Evolutionary conservation across 1,140 invertebrate species (phyloP), one percentile per base, ranked within the genome.

Genomic region (Bombus superbus): DNA sequence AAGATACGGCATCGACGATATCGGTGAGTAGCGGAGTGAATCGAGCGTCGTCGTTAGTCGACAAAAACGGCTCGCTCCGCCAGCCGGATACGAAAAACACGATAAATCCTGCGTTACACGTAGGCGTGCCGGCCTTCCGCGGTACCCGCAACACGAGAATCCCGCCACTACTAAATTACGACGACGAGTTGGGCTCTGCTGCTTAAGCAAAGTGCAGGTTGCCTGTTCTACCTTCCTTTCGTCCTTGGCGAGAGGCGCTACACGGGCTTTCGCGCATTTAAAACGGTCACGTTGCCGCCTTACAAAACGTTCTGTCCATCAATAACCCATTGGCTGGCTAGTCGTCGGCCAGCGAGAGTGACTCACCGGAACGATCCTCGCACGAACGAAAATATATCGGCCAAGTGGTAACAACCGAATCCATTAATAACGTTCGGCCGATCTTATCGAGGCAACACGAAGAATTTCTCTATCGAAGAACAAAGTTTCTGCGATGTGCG

Each of bases 71-170:
- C 68, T 40, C n/a, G 73, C 47, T 89, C 25, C 71, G 47, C 64
- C 73, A 25, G 38, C 73, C 68, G 72, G 83, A 90, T 88, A 85
- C 81, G 80, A 89, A 86, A 88, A 91, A 89, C 86, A 90, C 77
- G 90, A 92, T 91, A 91, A 92, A 91, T 89, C 53, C 73, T 86
- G 87, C 91, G 88, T 92, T 88, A 81, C 87, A 85, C 86, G 90
- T 92, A 86, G 90, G 89, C 86, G 90, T 91, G 75, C 73, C 82
- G 87, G 75, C 88, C 85, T 91, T 91, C 87, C 68, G 86, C 83
- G 68, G 78, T 89, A 83, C 81, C n/a, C 59, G 40, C 76, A 75
- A 83, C 79, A 88, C 71, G 79, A 89, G 81, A 64, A 83, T 75
- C 57, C 59, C 74, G 57, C 73, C 68, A 57, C 74, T 72, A 59